Conservation (phyloP, 2,113 vertebrate genomes). For the Eulemur rufifrons region DNA sequence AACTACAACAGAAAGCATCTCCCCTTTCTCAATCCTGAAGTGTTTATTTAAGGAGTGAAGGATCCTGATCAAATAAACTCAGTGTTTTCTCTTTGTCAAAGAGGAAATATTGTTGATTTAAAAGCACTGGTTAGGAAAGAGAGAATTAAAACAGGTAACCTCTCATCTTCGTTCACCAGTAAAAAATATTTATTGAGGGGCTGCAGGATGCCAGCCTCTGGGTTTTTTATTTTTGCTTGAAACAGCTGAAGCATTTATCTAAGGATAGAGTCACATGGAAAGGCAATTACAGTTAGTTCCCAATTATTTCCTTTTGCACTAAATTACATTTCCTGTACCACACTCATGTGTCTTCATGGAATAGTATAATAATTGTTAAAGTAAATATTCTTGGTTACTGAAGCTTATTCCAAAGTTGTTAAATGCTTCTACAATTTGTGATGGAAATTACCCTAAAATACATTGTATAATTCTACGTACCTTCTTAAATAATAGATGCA, state of each 20-base stretch:
- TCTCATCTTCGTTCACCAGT: neutral
- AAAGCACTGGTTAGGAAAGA: neutral
- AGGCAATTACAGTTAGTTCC: neutral
- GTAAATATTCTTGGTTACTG: neutral
- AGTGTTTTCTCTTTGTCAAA: neutral
- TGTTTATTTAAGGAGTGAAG: neutral
- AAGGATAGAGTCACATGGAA: neutral
- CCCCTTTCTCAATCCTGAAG: neutral
- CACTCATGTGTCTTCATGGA: neutral
- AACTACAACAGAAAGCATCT: neutral
- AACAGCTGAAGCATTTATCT: neutral
- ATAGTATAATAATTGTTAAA: neutral
- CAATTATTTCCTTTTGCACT: neutral
- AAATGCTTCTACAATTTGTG: neutral
- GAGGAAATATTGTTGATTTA: neutral
- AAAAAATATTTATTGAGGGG: neutral
- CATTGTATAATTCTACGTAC: neutral
- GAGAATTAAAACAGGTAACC: neutral
- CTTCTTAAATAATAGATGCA: neutral
- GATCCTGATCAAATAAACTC: neutral
- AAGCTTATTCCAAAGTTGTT: neutral
- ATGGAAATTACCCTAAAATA: neutral
- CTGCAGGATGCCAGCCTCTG: neutral
- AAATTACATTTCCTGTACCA: neutral
- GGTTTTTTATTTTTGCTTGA: slow-evolving; percentile 41